Percentiles rank a stretch among this genome's conserved stretches.
phyloP scores from a whole-genome alignment of 2,797 vertebrate genomes.

The Lepidocolaptes lacrymiger region DNA sequence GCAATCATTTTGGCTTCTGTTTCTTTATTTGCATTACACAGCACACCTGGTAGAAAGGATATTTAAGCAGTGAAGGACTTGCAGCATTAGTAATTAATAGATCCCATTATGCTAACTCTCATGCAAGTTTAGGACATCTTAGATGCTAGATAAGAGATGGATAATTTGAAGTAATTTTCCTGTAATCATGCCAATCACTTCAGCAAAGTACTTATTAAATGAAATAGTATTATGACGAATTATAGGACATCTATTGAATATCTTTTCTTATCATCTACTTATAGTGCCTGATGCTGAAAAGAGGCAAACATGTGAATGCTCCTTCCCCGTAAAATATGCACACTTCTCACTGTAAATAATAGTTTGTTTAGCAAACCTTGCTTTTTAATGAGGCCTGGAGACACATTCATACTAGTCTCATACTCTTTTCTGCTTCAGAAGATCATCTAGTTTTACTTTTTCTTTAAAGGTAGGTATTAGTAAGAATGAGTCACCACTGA shows the following conservation, averaged over 20 bases:
- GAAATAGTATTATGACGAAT: slow-evolving; percentile 86
- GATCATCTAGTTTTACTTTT: slow-evolving; percentile 57
- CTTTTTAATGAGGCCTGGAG: slow-evolving; percentile 75
- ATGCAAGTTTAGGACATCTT: slow-evolving; percentile 84
- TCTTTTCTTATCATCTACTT: slow-evolving; percentile 80
- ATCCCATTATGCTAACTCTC: slow-evolving; percentile 81
- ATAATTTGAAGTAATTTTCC: slow-evolving; percentile 88
- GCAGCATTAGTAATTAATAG: slow-evolving; percentile 83
- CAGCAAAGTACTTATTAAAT: slow-evolving; percentile 87
- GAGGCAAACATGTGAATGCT: slow-evolving; percentile 76
- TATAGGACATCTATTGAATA: slow-evolving; percentile 83
- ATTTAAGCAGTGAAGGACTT: slow-evolving; percentile 79
- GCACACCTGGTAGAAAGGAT: slow-evolving; percentile 72
- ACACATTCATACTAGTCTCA: slow-evolving; percentile 49
- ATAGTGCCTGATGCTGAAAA: slow-evolving; percentile 71
- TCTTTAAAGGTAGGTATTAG: slow-evolving; percentile 70
- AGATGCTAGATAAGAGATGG: slow-evolving; percentile 84
- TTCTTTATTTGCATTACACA: slow-evolving; percentile 76
- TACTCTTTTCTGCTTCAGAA: slow-evolving; percentile 17
- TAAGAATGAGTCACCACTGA: slow-evolving; percentile 75
- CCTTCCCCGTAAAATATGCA: slow-evolving; percentile 71
- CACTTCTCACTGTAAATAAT: slow-evolving; percentile 78
- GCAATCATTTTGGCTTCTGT: slow-evolving; percentile 51
- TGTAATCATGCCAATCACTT: slow-evolving; percentile 87
- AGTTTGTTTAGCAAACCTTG: slow-evolving; percentile 82